Base-by-base conservation (phyloP, 1,140 invertebrate genomes). In the Meloidogyne chitwoodi region DNA sequence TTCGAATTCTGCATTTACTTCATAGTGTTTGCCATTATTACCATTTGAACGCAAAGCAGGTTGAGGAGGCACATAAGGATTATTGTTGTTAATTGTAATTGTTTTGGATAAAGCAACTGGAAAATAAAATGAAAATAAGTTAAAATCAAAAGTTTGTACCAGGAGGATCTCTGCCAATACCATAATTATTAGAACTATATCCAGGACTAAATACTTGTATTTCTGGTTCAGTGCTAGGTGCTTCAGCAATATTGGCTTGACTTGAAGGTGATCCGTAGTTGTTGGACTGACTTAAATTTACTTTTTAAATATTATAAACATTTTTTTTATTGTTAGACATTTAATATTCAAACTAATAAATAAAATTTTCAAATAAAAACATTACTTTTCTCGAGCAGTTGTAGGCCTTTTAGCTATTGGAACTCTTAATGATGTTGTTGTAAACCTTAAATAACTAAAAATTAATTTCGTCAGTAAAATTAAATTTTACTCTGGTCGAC, bases 1-100 rank as follows among this genome's bases (percentile, higher is more conserved):
- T 72, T 85, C 85, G 68, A 87, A 87, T n/a, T 82, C 82, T n/a
- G 81, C 77, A 22, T 67, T 79, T 34, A 69, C 69, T 38, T 77
- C 75, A 48, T 29, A 56, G 8, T 56, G 68, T 56, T n/a, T 38
- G 34, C 10, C 10, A 8, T 38, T 56, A n/a, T 56, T 2, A n/a
- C n/a, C 74, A 19, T 12, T 80, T 80, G 24, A 77, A 74, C n/a
- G 63, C 29, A 22, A 75, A 22, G n/a, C 14, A 14, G 16, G 68
- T 29, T 69, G 68, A 44, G 26, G 27, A 3, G 24, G 68, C 38
- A 44, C 6, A 56, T 56, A 56, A 22, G 48, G 48, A 56, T 56
- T 56, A 8, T 56, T 48, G 16, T 48, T 56, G 48, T 56, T 22
- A n/a, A 56, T 56, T 56, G 48, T 56, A n/a, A 56, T 56, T 56